phyloP scores from a whole-genome alignment of 2,888 invertebrate species.

The Phalangium opilio region DNA sequence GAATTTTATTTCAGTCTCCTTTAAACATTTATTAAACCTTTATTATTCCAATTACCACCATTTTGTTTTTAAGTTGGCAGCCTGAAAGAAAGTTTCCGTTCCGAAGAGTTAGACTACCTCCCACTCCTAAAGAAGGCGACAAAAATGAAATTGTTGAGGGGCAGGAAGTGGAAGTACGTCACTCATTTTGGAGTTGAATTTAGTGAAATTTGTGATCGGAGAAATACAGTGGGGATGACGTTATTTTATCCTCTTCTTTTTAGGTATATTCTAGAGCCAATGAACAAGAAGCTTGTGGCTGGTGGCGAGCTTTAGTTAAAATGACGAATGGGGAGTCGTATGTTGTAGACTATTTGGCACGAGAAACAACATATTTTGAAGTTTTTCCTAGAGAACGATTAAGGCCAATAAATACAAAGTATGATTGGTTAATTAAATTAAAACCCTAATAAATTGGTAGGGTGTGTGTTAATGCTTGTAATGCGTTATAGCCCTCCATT shows the following conservation, averaged over 20 bases:
- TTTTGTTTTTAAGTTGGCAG: conserved; percentile 56
- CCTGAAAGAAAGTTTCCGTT: conserved; percentile 84
- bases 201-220: neutral
- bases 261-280: conserved; percentile 68
- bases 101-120: conserved; percentile 77
- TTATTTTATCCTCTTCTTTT: neutral
- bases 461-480: neutral
- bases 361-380: conserved; percentile 64
- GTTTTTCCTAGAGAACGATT: conserved; percentile 79
- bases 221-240: too few relatives aligned
- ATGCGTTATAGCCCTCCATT: conserved; percentile 47
- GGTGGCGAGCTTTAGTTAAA: conserved; percentile 90
- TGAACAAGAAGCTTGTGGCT: conserved; percentile 80
- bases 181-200: conserved; percentile 1
- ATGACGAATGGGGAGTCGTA: conserved; percentile 55
- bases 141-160: conserved; percentile 58
- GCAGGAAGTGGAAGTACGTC: conserved; percentile 66
- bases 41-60: neutral
- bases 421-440: conserved; percentile 4
- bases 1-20: neutral
- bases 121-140: conserved; percentile 43
- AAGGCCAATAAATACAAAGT: conserved; percentile 66
- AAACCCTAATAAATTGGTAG: neutral
- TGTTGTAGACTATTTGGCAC: conserved; percentile 80
- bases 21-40: conserved; percentile 1